phyloP scores from a whole-genome alignment of 1,140 invertebrate genomes.

The Lasioglossum albipes region DNA sequence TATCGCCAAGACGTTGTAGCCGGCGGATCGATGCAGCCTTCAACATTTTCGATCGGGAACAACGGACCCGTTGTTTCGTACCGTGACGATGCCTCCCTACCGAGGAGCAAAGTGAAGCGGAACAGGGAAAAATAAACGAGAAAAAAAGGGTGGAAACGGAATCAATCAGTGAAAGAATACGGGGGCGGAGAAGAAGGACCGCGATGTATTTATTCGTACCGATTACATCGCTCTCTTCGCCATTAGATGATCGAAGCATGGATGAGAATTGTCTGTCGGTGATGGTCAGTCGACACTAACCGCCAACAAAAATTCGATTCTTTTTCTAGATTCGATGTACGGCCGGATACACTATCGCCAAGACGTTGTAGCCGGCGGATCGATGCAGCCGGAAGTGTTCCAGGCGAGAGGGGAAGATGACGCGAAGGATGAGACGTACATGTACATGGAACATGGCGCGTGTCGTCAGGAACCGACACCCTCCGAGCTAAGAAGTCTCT shows the following conservation, averaged over 20 bases:
- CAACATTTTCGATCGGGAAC: constrained; percentile 3
- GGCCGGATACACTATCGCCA: constrained; percentile 41
- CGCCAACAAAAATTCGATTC: constrained; percentile 45
- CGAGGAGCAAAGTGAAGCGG: constrained; percentile 9
- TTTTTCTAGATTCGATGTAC: constrained; percentile 64
- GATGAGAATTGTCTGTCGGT: constrained; percentile 35
- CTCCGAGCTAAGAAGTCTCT: constrained; percentile 21
- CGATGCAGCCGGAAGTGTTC: constrained; percentile 24
- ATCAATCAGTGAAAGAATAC: constrained; percentile 18
- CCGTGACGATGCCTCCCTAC: not conserved
- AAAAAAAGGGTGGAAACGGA: not conserved
- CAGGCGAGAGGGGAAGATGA: constrained; percentile 33
- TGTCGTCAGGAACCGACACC: constrained; percentile 20
- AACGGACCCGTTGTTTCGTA: not conserved
- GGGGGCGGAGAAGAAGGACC: not conserved
- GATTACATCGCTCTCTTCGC: constrained; percentile 27
- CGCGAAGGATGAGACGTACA: constrained; percentile 41
- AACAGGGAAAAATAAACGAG: not conserved
- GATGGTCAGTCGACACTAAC: constrained; percentile 29
- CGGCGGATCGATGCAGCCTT: not conserved
- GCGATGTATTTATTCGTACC: constrained; percentile 29
- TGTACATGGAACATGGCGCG: constrained; percentile 28
- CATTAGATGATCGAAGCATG: constrained; percentile 54
- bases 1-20: constrained; percentile 34
- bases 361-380: constrained; percentile 19